Percentiles rank a stretch among this genome's conserved stretches.
phyloP scores from a whole-genome alignment of 2,113 vertebrate genomes.

The Cryptotis parvus region DNA sequence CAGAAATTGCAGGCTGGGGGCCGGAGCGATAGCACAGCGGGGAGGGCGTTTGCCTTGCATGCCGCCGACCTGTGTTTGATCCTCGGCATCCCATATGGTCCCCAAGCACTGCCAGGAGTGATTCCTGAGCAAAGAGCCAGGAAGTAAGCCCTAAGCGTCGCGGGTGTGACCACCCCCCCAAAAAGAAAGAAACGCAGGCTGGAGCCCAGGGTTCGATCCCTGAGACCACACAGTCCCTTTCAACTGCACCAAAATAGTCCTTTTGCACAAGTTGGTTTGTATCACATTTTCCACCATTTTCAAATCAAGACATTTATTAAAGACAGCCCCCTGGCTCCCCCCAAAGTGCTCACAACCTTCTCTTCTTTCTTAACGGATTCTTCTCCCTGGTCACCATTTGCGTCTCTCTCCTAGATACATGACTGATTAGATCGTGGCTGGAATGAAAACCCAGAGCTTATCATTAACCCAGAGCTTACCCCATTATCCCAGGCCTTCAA shows the following conservation, averaged over 20 bases:
- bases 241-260: neutral
- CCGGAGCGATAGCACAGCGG: too few species aligned
- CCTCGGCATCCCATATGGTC: too few species aligned
- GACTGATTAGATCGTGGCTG: slow-evolving; percentile 32
- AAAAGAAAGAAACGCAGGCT: slow-evolving; percentile 25
- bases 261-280: neutral
- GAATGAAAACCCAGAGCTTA: slow-evolving; percentile 55
- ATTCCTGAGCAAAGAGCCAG: too few species aligned
- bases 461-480: slow-evolving; percentile 64
- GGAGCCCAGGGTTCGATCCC: too few species aligned
- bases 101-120: too few species aligned
- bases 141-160: too few species aligned
- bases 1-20: too few species aligned
- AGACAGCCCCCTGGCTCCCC: neutral
- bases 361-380: neutral
- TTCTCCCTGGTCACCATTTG: slow-evolving; percentile 20
- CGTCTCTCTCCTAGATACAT: slow-evolving; percentile 41
- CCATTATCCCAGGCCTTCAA: slow-evolving; percentile 11
- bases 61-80: too few species aligned
- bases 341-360: too few species aligned
- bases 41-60: too few species aligned
- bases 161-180: too few species aligned
- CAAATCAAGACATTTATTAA: neutral
- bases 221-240: neutral
- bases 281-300: neutral